Evolutionary conservation across 2,888 invertebrate species (phyloP), one percentile per base, ranked within the genome.

Genomic region (Catonia carolina): DNA sequence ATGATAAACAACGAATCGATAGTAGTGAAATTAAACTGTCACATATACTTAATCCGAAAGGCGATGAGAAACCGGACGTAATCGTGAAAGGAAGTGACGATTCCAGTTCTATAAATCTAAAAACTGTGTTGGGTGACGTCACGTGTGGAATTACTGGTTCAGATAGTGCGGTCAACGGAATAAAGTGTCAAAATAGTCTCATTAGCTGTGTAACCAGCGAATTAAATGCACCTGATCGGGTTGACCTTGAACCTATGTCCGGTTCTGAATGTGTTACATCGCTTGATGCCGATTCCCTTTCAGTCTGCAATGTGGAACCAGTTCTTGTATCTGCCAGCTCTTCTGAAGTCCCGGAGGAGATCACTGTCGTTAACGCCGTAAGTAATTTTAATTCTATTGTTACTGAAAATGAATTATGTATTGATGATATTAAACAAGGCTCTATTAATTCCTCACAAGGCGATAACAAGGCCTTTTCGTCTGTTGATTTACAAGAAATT

Each of bases 181-280:
- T 27, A 27, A 27, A 27, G 27, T 27, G 27, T 27, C 27, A 27
- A 27, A 27, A 27, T 27, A 27, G 27, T 27, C 27, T 27, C 27
- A 27, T 27, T 27, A 27, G 27, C 8, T 27, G 27, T 8, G 27
- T 8, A 27, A 4, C 27, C 27, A 27, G 5, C 27, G 27, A 27
- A 6, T 27, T 27, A 27, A 4, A 8, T 27, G 8, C 27, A 27
- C 27, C 27, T 27, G 27, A 27, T 27, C 27, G 27, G 27, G 27
- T 27, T 37, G 37, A 51, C 51, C 52, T 52, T 52, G 52, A 52
- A 52, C 52, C 41, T 39, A 37, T 45, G 27, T 45, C 45, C 45
- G 45, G 23, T 18, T 45, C 37, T 15, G 15, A 41, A 20, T 41
- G 18, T 10, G 41, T 17, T 7, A 20, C 41, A 14, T 27, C 27